Evolutionary conservation across 1,140 invertebrate genomes (phyloP).

Genomic region (Drosophila subpulchrella): DNA sequence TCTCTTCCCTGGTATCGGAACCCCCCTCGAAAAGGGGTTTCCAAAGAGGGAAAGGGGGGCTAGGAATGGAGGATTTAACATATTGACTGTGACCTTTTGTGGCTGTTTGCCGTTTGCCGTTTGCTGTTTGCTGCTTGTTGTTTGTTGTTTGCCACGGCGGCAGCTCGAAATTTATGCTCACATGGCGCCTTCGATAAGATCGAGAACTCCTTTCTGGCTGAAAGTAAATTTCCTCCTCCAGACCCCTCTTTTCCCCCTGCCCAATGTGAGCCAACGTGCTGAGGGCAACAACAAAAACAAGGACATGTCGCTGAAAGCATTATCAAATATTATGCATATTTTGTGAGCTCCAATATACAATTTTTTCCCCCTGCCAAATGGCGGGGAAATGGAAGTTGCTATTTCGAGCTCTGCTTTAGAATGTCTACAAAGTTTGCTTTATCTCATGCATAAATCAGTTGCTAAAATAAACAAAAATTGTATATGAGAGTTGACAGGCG

Average conservation of each 20-base stretch:
- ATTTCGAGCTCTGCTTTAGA: conserved; percentile 53
- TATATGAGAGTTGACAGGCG: conserved; percentile 48
- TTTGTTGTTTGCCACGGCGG: conserved; percentile 30
- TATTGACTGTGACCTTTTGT: conserved; percentile 67
- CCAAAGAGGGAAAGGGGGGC: background rate
- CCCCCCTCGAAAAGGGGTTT: background rate
- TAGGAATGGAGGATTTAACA: conserved; percentile 19
- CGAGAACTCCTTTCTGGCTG: conserved; percentile 41
- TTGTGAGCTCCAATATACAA: conserved; percentile 68
- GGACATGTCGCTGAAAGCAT: conserved; percentile 79
- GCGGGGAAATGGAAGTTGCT: conserved; percentile 27
- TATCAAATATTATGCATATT: conserved; percentile 83
- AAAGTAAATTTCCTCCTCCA: conserved; percentile 46
- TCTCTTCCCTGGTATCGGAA: conserved; percentile 5
- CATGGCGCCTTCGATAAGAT: conserved; percentile 77
- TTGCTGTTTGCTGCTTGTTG: conserved; percentile 19
- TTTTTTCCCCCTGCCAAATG: conserved; percentile 13
- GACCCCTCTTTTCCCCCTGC: background rate
- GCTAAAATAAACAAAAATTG: conserved; percentile 74
- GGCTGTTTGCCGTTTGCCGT: conserved; percentile 20
- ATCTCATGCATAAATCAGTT: conserved; percentile 81
- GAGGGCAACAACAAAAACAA: conserved; percentile 48
- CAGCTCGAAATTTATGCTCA: conserved; percentile 74
- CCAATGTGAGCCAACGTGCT: conserved; percentile 38
- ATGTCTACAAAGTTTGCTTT: conserved; percentile 81